Base-by-base conservation (phyloP, 2,113 vertebrate species). In the Corythoichthys haematopterus region DNA sequence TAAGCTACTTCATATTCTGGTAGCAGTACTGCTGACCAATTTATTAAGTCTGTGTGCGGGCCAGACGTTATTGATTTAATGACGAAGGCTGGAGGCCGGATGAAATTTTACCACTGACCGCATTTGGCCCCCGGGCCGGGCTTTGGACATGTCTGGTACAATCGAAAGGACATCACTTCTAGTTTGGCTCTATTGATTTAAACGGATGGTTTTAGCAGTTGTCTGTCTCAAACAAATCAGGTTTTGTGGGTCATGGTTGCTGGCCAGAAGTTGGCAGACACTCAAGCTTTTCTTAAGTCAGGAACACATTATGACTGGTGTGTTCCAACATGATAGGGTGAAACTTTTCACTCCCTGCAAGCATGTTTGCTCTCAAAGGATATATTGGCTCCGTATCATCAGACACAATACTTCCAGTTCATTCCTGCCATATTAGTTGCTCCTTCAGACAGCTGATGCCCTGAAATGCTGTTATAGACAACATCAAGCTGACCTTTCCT, bases 391-490 rank as follows among this genome's bases (percentile, higher is more conserved):
- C 38, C 14, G 50, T 69, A 60, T 74, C 70, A 69, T 60, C 71
- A 13, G 10, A 36, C 8, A 16, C 33, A 7, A 16, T 35, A 55
- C 33, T 56, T 36, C 50, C 43, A 63, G 57, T 61, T 51, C 53
- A 6, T 40, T 61, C 45, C 40, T 43, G 52, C 65, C 62, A 63
- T 45, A 57, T 57, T 58, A 67, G 70, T 51, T 33, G 55, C 40
- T 36, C 36, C 20, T 15, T 11, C n/a, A 9, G 11, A 73, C 72
- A 77, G 76, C 66, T 73, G 63, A 71, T 57, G 48, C 63, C 69
- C 48, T 70, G 14, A 68, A 77, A 79, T 13, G 35, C 63, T 52
- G 51, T 63, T n/a, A 16, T 57, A 70, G 61, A 65, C 64, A 65
- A 40, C 64, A 12, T 20, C 38, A 51, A 28, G 68, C 53, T 15